Evolutionary conservation across 1,140 invertebrate genomes (phyloP), one percentile per base, ranked within the genome.

Genomic region (Drosophila funebris): DNA sequence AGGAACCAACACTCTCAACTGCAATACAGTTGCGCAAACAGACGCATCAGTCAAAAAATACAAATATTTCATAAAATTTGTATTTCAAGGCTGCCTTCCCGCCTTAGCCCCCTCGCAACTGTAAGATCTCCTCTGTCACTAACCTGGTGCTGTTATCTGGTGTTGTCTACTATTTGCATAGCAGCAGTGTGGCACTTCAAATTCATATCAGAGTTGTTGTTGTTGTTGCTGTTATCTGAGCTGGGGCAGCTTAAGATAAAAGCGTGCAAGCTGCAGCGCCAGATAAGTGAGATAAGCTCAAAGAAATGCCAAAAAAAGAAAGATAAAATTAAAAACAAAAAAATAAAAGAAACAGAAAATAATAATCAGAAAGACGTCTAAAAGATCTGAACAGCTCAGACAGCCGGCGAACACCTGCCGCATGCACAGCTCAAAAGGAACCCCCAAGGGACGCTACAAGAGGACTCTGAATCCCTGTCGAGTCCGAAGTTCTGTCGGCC

Each of bases 281-380:
- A 76, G 71, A 77, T 74, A 77, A 77, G 58, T 46, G 48, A 74
- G 74, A 77, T 77, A 77, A 70, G 71, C 74, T 57, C 39, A 20
- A 44, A 67, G 62, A 66, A 72, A 66, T 54, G 29, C 52, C 29
- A 67, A 58, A 72, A 57, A 29, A 33, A 50, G 8, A 24, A 50
- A 46, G 22, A 4, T 20, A 31, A 56, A 41, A 36, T 16, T 18
- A 54, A n/a, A 18, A 48, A 43, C 31, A 31, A 29, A 56, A 53
- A 60, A 60, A 31, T 11, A 11, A 27, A 31, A 3, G 14, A 22
- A 39, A 14, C 20, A 39, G 9, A 20, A n/a, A 46, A 24, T 22
- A 27, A 50, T 29, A 33, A 44, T 50, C 13, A 9, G 9, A 52
- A 52, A 52, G n/a, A 41, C 48, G 22, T 9, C n/a, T 22, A 48